Evolutionary conservation across 2,113 vertebrate genomes (phyloP).

Genomic region (Dasyprocta punctata): DNA sequence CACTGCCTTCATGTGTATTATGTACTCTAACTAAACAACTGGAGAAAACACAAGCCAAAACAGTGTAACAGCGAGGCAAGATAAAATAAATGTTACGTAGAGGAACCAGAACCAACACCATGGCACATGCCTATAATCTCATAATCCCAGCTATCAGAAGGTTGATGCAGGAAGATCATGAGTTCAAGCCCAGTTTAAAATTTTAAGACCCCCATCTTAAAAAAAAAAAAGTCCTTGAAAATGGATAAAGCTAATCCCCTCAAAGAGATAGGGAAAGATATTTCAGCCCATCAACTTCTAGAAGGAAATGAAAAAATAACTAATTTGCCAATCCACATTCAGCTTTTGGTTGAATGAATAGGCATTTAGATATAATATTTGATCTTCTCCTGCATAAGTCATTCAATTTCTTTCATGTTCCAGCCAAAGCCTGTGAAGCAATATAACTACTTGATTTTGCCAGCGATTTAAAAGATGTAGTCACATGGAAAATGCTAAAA

Average conservation of each 20-base stretch:
- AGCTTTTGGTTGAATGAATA: slow-evolving; percentile 14
- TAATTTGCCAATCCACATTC: background rate
- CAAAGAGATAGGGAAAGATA: background rate
- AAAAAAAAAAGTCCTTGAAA: background rate
- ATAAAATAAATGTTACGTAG: background rate
- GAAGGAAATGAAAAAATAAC: slow-evolving; percentile 41
- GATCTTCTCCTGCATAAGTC: slow-evolving; percentile 23
- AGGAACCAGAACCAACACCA: background rate
- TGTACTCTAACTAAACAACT: background rate
- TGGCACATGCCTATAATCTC: background rate
- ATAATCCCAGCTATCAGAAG: background rate
- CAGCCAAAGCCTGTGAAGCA: slow-evolving; percentile 34
- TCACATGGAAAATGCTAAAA: slow-evolving; percentile 60
- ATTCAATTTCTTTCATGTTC: slow-evolving; percentile 47
- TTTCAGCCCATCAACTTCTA: background rate
- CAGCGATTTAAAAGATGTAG: background rate
- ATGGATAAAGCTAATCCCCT: background rate
- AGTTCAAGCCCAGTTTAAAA: background rate
- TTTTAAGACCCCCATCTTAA: background rate
- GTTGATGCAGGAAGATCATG: background rate
- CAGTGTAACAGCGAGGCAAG: background rate
- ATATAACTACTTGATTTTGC: slow-evolving; percentile 4
- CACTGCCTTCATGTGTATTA: accelerated
- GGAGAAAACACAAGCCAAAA: background rate
- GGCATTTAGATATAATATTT: background rate